phyloP scores from a whole-genome alignment of 2,888 invertebrate species.

The Andricus quercusramuli region DNA sequence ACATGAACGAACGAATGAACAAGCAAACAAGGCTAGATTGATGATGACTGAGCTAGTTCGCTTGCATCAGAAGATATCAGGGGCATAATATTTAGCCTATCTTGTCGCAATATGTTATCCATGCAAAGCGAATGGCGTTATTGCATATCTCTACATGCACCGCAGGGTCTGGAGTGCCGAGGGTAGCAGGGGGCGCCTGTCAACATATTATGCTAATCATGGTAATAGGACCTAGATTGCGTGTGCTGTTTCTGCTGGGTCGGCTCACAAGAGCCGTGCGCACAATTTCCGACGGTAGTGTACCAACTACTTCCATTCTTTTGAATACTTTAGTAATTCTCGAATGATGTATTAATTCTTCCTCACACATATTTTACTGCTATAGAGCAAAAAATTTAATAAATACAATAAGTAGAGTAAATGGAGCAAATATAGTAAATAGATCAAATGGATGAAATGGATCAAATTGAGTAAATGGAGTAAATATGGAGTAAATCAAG shows the following conservation, averaged over 20 bases:
- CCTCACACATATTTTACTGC: no score
- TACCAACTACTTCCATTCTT: no score
- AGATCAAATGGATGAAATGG: no score
- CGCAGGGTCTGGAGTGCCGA: constrained; percentile 50
- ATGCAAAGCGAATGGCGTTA: constrained; percentile 48
- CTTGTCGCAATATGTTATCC: constrained; percentile 76
- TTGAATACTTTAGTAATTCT: no score
- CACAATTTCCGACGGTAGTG: no score
- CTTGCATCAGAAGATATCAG: constrained; percentile 70
- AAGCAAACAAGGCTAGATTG: constrained; percentile 49
- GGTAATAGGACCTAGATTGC: constrained; percentile 75
- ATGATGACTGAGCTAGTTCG: constrained; percentile 63
- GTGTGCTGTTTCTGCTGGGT: constrained; percentile 54
- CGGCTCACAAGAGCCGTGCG: no score
- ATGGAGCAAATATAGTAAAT: no score
- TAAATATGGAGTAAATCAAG: no score
- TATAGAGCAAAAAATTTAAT: no score
- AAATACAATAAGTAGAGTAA: no score
- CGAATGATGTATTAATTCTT: no score
- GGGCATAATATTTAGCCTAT: constrained; percentile 75
- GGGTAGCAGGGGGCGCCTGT: constrained; percentile 67
- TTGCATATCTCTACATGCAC: constrained; percentile 54
- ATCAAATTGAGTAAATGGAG: no score
- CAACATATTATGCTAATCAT: constrained; percentile 77
- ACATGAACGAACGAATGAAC: neutral